Evolutionary conservation across 1,140 invertebrate genomes (phyloP), one percentile per base, ranked within the genome.

Genomic region (Meteorus sp.): DNA sequence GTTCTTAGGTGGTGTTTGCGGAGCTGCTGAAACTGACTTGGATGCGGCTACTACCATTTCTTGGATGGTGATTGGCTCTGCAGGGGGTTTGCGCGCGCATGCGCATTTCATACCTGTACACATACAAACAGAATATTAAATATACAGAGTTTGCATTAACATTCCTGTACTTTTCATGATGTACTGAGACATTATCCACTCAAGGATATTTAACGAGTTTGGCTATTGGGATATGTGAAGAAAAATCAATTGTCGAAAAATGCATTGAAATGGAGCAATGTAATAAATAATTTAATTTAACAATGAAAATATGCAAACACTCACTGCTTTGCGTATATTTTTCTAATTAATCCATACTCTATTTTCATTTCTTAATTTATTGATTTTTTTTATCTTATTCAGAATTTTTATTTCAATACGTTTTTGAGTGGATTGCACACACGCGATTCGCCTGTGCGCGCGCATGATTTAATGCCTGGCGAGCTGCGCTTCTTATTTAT

Each of bases 61-160:
- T 78, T 69, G 73, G 69, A 67, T 70, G 71, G 74, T 78, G 74
- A 77, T 78, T 78, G 75, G 72, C 76, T 75, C 76, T 59, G 72
- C 75, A 59, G 76, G 76, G 74, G 76, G 74, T 74, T 71, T 35
- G 69, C 70, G 69, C 74, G 74, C 67, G 72, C 73, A 50, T 31
- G 70, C 64, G 70, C 67, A 66, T 47, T 67, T 69, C 67, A 65
- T 55, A 63, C 63, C 63, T 66, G 37, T 35, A 22, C 56, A n/a
- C n/a, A n/a, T n/a, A n/a, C n/a, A n/a, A n/a, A n/a, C n/a, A n/a
- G n/a, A n/a, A n/a, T n/a, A n/a, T n/a, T n/a, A n/a, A n/a, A n/a
- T n/a, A n/a, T n/a, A n/a, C 27, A 19, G 19, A 48, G 9, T 52
- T 31, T 22, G 25, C 50, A 27, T 52, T 27, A 52, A 52, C 29